Conservation (phyloP, 1,140 invertebrate genomes). For the Aporrectodea caliginosa region DNA sequence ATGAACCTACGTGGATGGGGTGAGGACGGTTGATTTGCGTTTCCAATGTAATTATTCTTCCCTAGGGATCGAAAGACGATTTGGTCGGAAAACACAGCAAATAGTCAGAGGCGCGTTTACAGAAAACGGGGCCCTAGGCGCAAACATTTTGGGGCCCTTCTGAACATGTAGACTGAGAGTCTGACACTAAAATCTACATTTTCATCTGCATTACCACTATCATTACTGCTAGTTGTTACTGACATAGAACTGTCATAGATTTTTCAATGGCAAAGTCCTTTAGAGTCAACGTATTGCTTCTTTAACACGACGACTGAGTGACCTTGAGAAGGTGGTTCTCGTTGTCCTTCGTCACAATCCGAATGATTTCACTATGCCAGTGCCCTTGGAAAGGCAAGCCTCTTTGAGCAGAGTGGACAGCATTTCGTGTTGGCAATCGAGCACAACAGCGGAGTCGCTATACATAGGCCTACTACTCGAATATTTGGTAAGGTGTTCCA, state of each 20-base stretch:
- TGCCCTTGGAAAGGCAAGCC: conserved; percentile 74
- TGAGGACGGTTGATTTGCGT: no score
- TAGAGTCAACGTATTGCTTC: conserved; percentile 6
- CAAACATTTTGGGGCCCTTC: no score
- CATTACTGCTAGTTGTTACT: not conserved
- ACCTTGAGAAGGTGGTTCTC: conserved; percentile 67
- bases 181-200: no score
- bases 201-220: not conserved
- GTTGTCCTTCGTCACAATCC: conserved; percentile 68
- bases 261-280: not conserved
- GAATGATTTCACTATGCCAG: conserved; percentile 78
- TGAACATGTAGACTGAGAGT: no score
- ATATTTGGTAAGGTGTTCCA: conserved; percentile 67
- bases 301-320: conserved; percentile 61
- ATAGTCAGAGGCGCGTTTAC: no score
- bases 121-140: no score
- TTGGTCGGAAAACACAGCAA: no score
- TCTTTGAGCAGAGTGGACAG: conserved; percentile 72
- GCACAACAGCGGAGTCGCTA: conserved; percentile 64
- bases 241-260: no score
- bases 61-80: no score
- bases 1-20: no score
- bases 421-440: conserved; percentile 74
- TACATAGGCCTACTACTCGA: conserved; percentile 78
- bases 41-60: no score